Evolutionary conservation across 2,113 vertebrate genomes (phyloP).

Genomic region (Syrmaticus mikado): DNA sequence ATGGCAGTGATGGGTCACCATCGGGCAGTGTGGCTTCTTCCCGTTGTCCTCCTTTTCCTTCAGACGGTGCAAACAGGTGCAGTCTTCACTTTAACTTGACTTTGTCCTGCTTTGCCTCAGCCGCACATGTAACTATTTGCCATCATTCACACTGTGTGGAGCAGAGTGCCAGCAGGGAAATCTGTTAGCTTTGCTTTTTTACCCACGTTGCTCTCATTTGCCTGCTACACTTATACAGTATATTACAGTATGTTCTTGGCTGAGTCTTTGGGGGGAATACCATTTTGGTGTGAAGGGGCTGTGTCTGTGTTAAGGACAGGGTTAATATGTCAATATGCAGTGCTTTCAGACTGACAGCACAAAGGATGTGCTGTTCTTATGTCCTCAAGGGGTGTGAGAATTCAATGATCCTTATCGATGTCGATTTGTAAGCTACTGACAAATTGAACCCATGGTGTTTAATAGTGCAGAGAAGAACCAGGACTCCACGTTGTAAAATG

Average conservation of each 20-base stretch:
- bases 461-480: background rate
- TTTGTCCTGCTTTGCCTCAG: background rate
- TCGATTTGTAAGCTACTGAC: background rate
- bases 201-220: background rate
- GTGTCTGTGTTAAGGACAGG: background rate
- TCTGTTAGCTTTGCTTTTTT: background rate
- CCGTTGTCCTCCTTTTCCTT: background rate
- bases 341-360: background rate
- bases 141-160: background rate
- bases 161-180: background rate
- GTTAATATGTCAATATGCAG: background rate
- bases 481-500: background rate
- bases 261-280: background rate
- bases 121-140: background rate
- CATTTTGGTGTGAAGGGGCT: background rate
- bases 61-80: slow-evolving; percentile 54
- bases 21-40: background rate
- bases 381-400: background rate
- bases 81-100: background rate
- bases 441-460: background rate
- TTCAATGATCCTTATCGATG: background rate
- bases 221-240: background rate
- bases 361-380: background rate
- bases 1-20: background rate
- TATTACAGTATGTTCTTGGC: background rate